These are phyloP conservation scores for Liodrosophila aerea DNA, from an alignment of 2,888 invertebrate species.

Conservation along the genomic window DNA sequence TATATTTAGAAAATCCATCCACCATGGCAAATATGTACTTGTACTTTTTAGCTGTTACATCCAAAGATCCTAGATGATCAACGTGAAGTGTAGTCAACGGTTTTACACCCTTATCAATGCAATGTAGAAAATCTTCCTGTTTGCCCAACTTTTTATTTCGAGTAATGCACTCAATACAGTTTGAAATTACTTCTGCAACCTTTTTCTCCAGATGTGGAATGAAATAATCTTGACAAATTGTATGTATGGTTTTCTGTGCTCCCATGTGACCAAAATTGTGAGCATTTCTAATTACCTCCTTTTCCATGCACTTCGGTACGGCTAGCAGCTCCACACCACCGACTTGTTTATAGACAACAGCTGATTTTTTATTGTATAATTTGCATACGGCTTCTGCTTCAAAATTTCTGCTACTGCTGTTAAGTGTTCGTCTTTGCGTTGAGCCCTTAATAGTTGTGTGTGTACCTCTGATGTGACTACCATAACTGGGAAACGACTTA, in stretches of 20 bases:
- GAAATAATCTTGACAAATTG: no score
- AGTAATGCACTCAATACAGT: not conserved
- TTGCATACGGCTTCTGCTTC: not conserved
- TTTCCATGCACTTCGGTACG: no score
- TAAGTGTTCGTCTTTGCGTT: not conserved
- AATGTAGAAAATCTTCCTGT: no score
- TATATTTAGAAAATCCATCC: not conserved
- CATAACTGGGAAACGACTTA: not conserved
- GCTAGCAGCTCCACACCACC: no score
- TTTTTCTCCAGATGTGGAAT: not conserved
- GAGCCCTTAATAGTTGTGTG: not conserved
- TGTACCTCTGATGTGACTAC: not conserved
- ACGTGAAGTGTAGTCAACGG: no score
- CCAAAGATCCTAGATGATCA: no score
- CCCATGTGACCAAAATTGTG: no score
- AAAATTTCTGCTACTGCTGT: not conserved
- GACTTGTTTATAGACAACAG: not conserved
- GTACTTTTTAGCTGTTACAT: no score
- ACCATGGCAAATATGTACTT: no score
- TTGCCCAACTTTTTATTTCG: not conserved
- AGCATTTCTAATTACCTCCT: no score
- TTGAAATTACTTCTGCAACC: not conserved
- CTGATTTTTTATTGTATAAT: not conserved
- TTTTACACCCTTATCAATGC: slow-evolving; percentile 2
- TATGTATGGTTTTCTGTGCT: no score